These are phyloP conservation scores for Antrozous pallidus DNA, from an alignment of 2,797 vertebrate species.

Conservation along the genomic window DNA sequence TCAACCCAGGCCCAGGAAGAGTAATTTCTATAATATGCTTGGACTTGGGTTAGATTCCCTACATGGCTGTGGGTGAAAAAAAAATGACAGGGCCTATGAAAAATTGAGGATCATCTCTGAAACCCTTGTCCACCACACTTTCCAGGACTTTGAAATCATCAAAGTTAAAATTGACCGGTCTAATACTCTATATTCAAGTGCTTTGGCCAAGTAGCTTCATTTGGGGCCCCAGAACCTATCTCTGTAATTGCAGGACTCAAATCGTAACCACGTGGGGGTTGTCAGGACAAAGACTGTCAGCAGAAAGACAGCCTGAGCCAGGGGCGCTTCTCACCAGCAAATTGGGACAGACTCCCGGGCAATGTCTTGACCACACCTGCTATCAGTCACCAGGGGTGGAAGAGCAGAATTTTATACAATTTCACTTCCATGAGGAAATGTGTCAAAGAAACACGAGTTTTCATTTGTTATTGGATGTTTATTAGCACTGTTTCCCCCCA, in stretches of 20 bases:
- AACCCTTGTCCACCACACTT: neutral
- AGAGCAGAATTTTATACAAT: neutral
- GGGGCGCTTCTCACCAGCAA: neutral
- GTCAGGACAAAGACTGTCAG: neutral
- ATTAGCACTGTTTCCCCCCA: neutral
- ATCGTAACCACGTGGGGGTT: neutral
- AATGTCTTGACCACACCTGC: neutral
- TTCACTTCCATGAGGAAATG: neutral
- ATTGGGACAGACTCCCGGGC: neutral
- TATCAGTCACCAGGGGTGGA: neutral
- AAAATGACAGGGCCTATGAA: neutral
- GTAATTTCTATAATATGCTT: neutral
- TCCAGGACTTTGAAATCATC: neutral
- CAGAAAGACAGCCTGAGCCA: neutral
- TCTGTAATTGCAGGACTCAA: neutral
- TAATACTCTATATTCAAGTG: neutral
- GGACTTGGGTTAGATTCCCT: neutral
- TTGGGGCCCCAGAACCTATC: neutral
- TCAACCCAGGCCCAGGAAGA: neutral
- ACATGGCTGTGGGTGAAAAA: neutral
- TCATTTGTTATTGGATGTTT: constrained; percentile 18
- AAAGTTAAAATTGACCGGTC: neutral
- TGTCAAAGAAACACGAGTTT: neutral
- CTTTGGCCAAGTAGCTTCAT: neutral
- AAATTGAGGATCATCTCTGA: neutral